phyloP scores from a whole-genome alignment of 2,113 vertebrate genomes.

The Otocyon megalotis region DNA sequence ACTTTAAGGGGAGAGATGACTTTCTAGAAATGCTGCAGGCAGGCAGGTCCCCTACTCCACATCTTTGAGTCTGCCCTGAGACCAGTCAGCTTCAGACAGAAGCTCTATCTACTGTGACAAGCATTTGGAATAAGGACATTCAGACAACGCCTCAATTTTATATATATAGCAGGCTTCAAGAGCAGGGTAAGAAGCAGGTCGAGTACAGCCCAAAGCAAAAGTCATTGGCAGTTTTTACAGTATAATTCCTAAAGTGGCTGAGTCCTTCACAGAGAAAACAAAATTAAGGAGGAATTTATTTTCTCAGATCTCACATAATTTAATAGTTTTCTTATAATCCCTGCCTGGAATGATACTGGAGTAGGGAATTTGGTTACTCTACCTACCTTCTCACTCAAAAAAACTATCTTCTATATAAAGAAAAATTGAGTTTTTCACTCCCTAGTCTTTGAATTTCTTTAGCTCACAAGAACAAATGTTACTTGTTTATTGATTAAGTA shows the following conservation, averaged over 20 bases:
- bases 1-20: constrained; percentile 65
- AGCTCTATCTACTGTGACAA: constrained; percentile 43
- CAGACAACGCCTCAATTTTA: background rate
- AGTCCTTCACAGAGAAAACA: background rate
- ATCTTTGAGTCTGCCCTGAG: constrained; percentile 49
- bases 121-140: constrained; percentile 28
- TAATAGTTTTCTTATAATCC: constrained; percentile 36
- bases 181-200: background rate
- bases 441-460: constrained; percentile 21
- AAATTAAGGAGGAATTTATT: background rate
- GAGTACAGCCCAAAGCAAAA: background rate
- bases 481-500: constrained; percentile 32
- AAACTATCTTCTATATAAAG: background rate
- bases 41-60: background rate
- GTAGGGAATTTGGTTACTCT: background rate
- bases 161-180: background rate
- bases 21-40: constrained; percentile 68
- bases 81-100: constrained; percentile 2
- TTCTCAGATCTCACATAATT: constrained; percentile 36
- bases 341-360: background rate
- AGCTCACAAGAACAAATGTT: background rate
- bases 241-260: constrained; percentile 17
- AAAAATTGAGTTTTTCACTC: constrained; percentile 48
- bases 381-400: background rate
- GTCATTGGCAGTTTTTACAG: background rate